Evolutionary conservation across 2,797 vertebrate species (phyloP), one percentile per base, ranked within the genome.

Genomic region (Lates japonicus): DNA sequence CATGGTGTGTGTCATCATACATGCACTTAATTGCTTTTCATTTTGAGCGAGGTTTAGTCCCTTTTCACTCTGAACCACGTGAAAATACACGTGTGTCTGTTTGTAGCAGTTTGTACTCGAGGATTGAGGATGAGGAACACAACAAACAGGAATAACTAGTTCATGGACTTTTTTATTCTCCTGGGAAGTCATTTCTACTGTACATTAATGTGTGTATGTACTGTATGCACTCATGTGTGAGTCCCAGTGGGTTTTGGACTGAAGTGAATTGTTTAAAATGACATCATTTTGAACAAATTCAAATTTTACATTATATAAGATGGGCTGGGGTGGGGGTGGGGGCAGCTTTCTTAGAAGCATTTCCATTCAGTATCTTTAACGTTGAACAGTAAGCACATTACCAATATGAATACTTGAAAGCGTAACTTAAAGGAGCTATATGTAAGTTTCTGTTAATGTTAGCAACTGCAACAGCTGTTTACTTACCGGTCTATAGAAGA

Each of bases 61-160:
- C 19, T 33, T 22, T 65, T 76, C 49, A 54, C 7, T 51, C 16
- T 64, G 49, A 68, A 52, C 79, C n/a, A 35, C 70, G 58, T 66
- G 35, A 59, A 70, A 51, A 55, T 51, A 7, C 2, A 5, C 52
- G 22, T 41, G 49, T 62, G 19, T 51, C 5, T 33, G 33, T 71
- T 16, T 49, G 35, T 48, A 41, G 4, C 1, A 4, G 76, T 42
- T 67, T 69, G 29, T 42, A 31, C 2, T 54, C 2, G 8, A 61
- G 42, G 10, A 25, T 74, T 46, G 46, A 66, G 33, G 69, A 68
- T 37, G 37, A 79, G 75, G 48, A 78, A 64, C 62, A 75, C 35
- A 71, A 54, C 65, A 77, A 85, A 88, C 69, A 89, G 83, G 78
- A 90, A 89, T 69, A 78, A 74, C 55, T 76, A 42, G 25, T 75